Evolutionary conservation across 2,797 vertebrate genomes (phyloP).

Genomic region (Hoplostethus mediterraneus): DNA sequence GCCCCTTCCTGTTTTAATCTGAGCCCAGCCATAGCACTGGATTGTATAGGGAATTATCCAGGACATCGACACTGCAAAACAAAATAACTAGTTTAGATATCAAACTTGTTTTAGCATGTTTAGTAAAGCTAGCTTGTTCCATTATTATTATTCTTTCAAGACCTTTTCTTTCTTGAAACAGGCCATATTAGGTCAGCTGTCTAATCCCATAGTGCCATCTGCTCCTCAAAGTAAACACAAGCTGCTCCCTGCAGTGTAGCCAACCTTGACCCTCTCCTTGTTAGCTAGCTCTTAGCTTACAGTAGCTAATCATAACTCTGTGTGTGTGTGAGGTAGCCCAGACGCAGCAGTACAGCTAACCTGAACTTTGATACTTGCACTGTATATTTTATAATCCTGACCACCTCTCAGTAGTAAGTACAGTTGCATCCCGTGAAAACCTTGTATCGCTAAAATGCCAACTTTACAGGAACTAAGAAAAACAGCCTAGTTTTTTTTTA

Average conservation of each 20-base stretch:
- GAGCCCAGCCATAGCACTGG: constrained; percentile 46
- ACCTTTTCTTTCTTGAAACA: background rate
- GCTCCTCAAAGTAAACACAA: constrained; percentile 48
- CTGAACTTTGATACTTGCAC: background rate
- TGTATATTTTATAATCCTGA: background rate
- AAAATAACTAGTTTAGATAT: constrained; percentile 1
- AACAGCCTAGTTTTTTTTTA: too few species aligned
- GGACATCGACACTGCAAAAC: background rate
- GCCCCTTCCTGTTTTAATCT: constrained; percentile 69
- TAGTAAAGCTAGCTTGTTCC: background rate
- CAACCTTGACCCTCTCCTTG: constrained; percentile 39
- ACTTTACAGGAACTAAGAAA: too few species aligned
- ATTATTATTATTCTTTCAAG: background rate
- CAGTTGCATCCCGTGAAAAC: too few species aligned
- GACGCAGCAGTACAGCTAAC: background rate
- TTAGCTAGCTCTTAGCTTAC: background rate
- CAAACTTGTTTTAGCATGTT: background rate
- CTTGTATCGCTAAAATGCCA: too few species aligned
- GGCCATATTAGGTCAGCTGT: constrained; percentile 45
- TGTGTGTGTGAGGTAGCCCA: background rate
- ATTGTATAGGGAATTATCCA: constrained; percentile 39
- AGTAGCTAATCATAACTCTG: constrained; percentile 1
- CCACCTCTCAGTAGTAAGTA: background rate
- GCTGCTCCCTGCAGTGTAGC: constrained; percentile 8
- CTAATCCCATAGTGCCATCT: constrained; percentile 71